Conservation (phyloP, 1,140 invertebrate genomes). For the Ectropis grisescens region DNA sequence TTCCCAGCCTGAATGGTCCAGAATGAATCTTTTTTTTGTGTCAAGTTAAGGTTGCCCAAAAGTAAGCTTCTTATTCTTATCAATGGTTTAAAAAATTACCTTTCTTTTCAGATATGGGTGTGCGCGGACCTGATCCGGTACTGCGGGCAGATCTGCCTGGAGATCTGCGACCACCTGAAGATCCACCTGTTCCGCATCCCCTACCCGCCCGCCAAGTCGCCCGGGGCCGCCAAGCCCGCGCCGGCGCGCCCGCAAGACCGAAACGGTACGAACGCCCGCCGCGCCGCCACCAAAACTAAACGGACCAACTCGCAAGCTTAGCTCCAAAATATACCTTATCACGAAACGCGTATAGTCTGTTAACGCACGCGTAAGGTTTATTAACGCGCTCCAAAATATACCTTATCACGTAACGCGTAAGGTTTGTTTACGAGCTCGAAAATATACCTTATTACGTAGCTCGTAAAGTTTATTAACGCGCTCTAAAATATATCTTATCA, state of each 20-base stretch:
- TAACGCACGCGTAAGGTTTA: no score
- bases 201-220: conserved; percentile 31
- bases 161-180: conserved; percentile 91
- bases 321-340: no score
- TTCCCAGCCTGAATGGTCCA: no score
- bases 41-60: no score
- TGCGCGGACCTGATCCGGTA: conserved; percentile 87
- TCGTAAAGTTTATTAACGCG: no score
- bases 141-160: conserved; percentile 84
- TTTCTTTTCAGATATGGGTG: conserved; percentile 80
- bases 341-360: no score
- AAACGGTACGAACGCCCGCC: conserved; percentile 50
- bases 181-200: conserved; percentile 90
- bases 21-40: no score
- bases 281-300: conserved; percentile 19
- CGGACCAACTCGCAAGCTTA: conserved; percentile 4
- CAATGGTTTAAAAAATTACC: no score
- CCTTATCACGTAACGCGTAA: neutral
- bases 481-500: no score
- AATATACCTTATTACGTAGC: no score
- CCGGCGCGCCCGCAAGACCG: conserved; percentile 23
- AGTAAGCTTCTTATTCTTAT: no score
- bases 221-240: conserved; percentile 10
- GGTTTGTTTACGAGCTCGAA: no score
- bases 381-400: neutral